phyloP scores from a whole-genome alignment of 2,113 vertebrate genomes.

The Elephantulus edwardii region DNA sequence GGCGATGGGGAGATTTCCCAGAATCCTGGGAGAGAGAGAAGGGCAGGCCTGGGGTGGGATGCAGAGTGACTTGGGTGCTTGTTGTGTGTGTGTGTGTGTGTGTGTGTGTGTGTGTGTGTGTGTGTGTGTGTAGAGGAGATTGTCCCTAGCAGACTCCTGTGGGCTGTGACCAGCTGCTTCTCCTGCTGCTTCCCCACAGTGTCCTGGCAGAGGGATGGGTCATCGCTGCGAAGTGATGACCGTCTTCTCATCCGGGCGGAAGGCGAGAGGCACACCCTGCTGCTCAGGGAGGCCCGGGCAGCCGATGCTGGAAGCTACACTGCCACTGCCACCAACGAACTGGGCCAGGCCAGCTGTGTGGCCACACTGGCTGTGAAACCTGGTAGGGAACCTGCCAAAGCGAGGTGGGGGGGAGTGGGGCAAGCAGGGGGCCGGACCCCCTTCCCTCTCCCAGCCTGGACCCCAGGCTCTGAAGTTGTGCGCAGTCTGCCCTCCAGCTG shows the following conservation, averaged over 20 bases:
- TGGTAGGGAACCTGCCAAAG: constrained; percentile 80
- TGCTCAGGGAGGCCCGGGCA: constrained; percentile 88
- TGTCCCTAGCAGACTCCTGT: neutral
- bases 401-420: neutral
- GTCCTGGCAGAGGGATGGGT: constrained; percentile 91
- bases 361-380: constrained; percentile 90
- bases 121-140: neutral
- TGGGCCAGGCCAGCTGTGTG: constrained; percentile 89
- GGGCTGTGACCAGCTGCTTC: neutral
- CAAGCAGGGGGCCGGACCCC: neutral
- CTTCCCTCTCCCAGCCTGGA: neutral
- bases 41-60: neutral
- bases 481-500: neutral
- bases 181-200: constrained; percentile 80
- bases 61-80: neutral
- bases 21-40: neutral
- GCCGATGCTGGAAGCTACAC: constrained; percentile 91
- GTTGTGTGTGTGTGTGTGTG: neutral
- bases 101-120: neutral
- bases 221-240: constrained; percentile 78
- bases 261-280: constrained; percentile 93
- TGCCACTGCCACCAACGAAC: constrained; percentile 91
- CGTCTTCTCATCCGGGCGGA: constrained; percentile 90
- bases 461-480: neutral
- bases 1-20: neutral